Evolutionary conservation across 2,797 vertebrate genomes (phyloP), one percentile per base, ranked within the genome.

Genomic region (Danio albolineatus): DNA sequence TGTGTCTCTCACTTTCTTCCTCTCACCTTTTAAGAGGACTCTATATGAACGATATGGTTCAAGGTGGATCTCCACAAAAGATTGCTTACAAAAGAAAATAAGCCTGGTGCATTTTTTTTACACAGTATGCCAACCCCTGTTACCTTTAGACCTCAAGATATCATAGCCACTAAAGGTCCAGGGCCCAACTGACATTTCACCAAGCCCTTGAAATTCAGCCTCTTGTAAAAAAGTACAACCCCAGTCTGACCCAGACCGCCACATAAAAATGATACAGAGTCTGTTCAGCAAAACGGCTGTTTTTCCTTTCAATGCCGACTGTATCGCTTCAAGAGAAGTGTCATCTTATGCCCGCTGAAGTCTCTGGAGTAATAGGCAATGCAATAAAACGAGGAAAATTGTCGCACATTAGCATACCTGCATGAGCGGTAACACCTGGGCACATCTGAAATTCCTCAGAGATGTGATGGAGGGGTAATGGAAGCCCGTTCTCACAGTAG

Each of bases 371-470:
- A 60, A 46, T 57, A 38, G n/a, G 67, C 66, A 64, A 69, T 59
- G 17, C 61, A 56, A 77, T 77, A 70, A 73, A 62, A 38, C 10
- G 60, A 43, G 38, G 44, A 51, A 65, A 53, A 67, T 62, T 67
- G 44, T 51, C 79, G 61, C 6, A 16, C 38, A 56, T 82, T 78
- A 76, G 17, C 48, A 64, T 76, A 77, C 73, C 64, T 81, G 49
- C 53, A 61, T 80, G 77, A 76, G 46, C 38, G 54, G 81, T 56
- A 43, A 41, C 76, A 62, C 44, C 46, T 78, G 82, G 72, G 76
- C 83, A 79, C 73, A 80, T 84, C 67, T 85, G 74, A 81, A 76
- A 85, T 83, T 87, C 82, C 85, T 82, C 78, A 54, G 82, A 71
- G 72, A 74, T 48, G 56, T 71, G 85, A 85, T 82, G 69, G 78